A percentile compares a stretch with the other conserved stretches of the same genome.
phyloP scores from a whole-genome alignment of 2,888 invertebrate species.

The Acrobasis suavella region DNA sequence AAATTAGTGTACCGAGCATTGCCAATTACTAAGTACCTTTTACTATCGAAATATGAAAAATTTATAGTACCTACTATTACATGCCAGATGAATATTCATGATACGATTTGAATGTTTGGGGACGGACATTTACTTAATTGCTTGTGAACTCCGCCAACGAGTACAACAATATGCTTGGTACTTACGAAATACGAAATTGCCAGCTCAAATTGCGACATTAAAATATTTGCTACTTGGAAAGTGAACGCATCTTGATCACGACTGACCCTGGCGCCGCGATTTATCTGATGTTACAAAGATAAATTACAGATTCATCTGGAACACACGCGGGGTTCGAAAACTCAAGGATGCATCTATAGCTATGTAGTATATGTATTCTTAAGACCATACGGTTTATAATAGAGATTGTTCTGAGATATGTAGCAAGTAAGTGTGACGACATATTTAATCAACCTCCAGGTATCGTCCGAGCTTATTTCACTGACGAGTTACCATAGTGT shows the following conservation, averaged over 20 bases:
- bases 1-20: too few relatives aligned
- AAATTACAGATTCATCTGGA: constrained; percentile 16
- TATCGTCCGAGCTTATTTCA: too few relatives aligned
- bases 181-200: constrained; percentile 43
- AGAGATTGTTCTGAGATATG: too few relatives aligned
- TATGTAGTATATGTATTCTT: too few relatives aligned
- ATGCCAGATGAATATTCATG: constrained; percentile 16
- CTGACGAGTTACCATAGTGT: too few relatives aligned
- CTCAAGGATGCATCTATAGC: background rate
- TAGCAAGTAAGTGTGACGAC: too few relatives aligned
- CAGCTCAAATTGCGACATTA: constrained; percentile 28
- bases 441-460: too few relatives aligned
- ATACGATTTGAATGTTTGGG: constrained; percentile 13
- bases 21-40: too few relatives aligned
- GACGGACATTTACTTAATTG: constrained; percentile 12
- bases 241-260: constrained; percentile 54
- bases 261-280: constrained; percentile 51
- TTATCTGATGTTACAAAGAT: constrained; percentile 30
- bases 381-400: too few relatives aligned
- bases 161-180: constrained; percentile 36
- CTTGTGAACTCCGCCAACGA: constrained; percentile 21
- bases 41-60: background rate
- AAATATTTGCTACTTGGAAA: constrained; percentile 38
- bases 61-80: background rate
- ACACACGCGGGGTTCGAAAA: constrained; percentile 2